Evolutionary conservation across 1,140 invertebrate genomes (phyloP).

Genomic region (Stegodyphus mimosarum): DNA sequence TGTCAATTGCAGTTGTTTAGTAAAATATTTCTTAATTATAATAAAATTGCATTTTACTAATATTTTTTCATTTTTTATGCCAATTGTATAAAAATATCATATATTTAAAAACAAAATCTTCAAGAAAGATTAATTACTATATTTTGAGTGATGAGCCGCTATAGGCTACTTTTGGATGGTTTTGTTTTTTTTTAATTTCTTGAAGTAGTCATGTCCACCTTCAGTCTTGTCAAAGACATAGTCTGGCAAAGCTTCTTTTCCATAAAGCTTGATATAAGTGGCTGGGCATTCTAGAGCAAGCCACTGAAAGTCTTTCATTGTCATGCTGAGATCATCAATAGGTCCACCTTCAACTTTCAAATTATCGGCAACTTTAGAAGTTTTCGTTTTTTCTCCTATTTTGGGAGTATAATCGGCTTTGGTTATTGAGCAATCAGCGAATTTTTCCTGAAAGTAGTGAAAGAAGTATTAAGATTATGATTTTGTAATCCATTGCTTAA

Average conservation of each 20-base stretch:
- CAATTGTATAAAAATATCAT: too few species aligned
- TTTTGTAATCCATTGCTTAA: too few species aligned
- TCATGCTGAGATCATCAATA: constrained; percentile 21
- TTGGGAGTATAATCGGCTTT: constrained; percentile 27
- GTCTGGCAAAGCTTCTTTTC: constrained; percentile 40
- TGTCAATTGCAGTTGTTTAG: too few species aligned
- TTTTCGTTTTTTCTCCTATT: background rate
- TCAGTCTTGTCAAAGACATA: constrained; percentile 31
- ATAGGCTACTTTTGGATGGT: background rate
- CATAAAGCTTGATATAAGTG: constrained; percentile 31
- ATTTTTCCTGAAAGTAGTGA: constrained; percentile 22
- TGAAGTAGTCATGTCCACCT: constrained; percentile 33
- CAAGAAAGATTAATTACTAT: too few species aligned
- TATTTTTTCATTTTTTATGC: too few species aligned
- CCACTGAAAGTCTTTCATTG: constrained; percentile 36
- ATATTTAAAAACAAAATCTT: too few species aligned
- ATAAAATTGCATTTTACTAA: too few species aligned
- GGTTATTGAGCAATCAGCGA: constrained; percentile 19
- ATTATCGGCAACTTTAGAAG: constrained; percentile 8
- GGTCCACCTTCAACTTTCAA: background rate
- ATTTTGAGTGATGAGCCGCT: too few species aligned
- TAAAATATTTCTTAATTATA: too few species aligned
- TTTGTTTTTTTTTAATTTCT: constrained; percentile 18
- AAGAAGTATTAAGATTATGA: background rate
- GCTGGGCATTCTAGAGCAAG: constrained; percentile 31